Conservation (phyloP, 2,888 invertebrate species). For the Apotomis betuletana region DNA sequence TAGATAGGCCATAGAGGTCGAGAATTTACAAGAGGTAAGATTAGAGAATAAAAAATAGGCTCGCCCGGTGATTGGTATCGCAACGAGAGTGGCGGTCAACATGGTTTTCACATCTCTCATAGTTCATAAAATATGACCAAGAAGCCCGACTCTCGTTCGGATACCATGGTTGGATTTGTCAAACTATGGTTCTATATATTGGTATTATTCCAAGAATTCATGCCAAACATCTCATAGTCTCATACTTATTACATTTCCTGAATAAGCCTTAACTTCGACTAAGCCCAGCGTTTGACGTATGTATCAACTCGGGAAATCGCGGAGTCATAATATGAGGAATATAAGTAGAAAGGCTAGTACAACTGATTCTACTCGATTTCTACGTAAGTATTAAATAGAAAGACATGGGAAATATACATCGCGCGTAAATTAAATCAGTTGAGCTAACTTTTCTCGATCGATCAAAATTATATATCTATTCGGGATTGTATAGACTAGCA, state of each 20-base stretch:
- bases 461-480: background rate
- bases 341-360: background rate
- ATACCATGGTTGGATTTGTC: too few relatives aligned
- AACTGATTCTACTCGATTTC: background rate
- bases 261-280: too few relatives aligned
- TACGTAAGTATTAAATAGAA: background rate
- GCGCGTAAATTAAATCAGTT: background rate
- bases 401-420: background rate
- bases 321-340: slow-evolving; percentile 4
- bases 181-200: too few relatives aligned
- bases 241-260: too few relatives aligned
- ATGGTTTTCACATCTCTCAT: too few relatives aligned
- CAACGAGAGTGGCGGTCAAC: background rate
- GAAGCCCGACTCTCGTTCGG: too few relatives aligned
- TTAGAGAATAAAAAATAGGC: slow-evolving; percentile 27
- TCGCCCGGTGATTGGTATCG: slow-evolving; percentile 9
- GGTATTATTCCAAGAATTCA: too few relatives aligned
- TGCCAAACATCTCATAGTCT: too few relatives aligned
- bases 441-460: background rate
- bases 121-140: background rate
- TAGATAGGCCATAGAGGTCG: slow-evolving; percentile 44
- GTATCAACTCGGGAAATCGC: background rate
- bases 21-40: slow-evolving; percentile 40
- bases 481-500: background rate
- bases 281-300: too few relatives aligned